Evolutionary conservation across 1,140 invertebrate species (phyloP), one percentile per base, ranked within the genome.

Genomic region (Drosophila pallidifrons): DNA sequence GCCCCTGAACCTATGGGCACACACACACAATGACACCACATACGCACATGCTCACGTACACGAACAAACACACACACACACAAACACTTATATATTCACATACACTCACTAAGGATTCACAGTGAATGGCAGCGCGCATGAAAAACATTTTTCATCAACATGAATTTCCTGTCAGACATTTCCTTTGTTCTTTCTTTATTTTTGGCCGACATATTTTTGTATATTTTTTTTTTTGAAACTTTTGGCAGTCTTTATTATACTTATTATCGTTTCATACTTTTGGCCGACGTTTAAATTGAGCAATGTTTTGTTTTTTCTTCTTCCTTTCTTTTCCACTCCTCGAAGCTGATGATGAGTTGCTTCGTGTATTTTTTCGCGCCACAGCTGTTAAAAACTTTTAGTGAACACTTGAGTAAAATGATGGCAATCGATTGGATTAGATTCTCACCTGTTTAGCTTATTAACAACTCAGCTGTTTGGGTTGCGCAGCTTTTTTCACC

Each of bases 141-240:
- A 76, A 89, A 89, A 85, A 79, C 85, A 89, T 89, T 89, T 89
- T 89, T 89, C 85, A 89, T 89, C 86, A 89, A 75, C 85, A 83
- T 67, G 78, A 89, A 85, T 89, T 85, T 89, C 77, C 75, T 75
- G 77, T 79, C 81, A 90, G 75, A 81, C 78, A 79, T 85, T 76
- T 81, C 60, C 86, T 89, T 88, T 88, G 85, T 88, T 88, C 76
- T 89, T 77, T 49, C 51, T 58, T 76, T 74, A 25, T 76, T 69
- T 69, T 81, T 59, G 75, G 61, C 58, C 66, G 63, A 72, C 81
- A 66, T 75, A 25, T 25, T 25, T 25, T 25, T 25, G 20, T 25
- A 25, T 25, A 25, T 32, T 32, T 32, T 32, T 32, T 6, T 88
- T 89, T 63, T 51, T 54, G 63, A 85, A 90, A 80, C 78, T 89